phyloP scores from a whole-genome alignment of 2,113 vertebrate species.

The Cisticola juncidis region DNA sequence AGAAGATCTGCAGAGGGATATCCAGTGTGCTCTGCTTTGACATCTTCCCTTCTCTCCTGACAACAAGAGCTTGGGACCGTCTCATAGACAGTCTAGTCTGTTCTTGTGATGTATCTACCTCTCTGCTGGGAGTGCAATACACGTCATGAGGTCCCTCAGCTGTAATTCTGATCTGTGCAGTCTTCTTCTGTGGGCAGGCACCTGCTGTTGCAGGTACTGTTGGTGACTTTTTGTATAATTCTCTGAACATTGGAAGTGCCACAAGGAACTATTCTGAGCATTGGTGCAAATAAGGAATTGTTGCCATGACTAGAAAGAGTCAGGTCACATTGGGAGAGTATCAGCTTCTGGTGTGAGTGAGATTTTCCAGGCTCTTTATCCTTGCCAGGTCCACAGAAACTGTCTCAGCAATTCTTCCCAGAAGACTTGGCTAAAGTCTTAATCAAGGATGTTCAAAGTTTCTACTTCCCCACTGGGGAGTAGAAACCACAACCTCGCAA shows the following conservation, averaged over 20 bases:
- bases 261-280: not conserved
- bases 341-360: not conserved
- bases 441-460: not conserved
- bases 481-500: not conserved
- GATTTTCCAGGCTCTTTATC: slow-evolving; percentile 25
- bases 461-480: not conserved
- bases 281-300: not conserved
- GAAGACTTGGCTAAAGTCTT: not conserved
- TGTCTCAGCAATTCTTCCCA: not conserved
- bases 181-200: not conserved
- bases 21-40: not conserved
- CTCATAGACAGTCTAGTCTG: not conserved
- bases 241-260: not conserved
- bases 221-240: not conserved
- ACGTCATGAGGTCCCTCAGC: not conserved
- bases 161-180: not conserved
- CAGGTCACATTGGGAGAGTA: not conserved
- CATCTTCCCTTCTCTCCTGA: not conserved
- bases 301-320: not conserved
- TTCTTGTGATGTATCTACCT: not conserved
- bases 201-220: not conserved
- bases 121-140: not conserved
- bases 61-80: not conserved
- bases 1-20: slow-evolving; percentile 11
- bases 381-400: not conserved